A percentile compares a stretch with the other conserved stretches of the same genome.
These are phyloP conservation scores for Felis catus DNA, from an alignment of 2,113 vertebrate genomes.

Conservation along the genomic window F.catus_Fca126_mat1.0 CM031420.1:91849501-91850000, in stretches of 20 bases:
- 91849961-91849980: neutral
- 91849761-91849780: neutral
- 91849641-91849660: neutral
- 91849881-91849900: neutral
- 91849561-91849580: neutral
- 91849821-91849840: neutral
- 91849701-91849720: neutral
- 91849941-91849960: neutral
- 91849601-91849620: neutral
- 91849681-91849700: neutral
- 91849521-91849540: neutral
- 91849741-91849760: neutral
- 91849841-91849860: neutral
- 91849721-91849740: neutral
- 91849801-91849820: neutral
- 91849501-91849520: neutral
- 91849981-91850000: neutral
- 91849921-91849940: neutral
- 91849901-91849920: neutral
- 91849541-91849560: neutral
- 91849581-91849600: neutral
- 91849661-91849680: neutral
- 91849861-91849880: neutral
- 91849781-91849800: neutral
- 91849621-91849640: neutral